Evolutionary conservation across 2,888 invertebrate species (phyloP), one percentile per base, ranked within the genome.

Genomic region (Pachliopta kotzebuea): DNA sequence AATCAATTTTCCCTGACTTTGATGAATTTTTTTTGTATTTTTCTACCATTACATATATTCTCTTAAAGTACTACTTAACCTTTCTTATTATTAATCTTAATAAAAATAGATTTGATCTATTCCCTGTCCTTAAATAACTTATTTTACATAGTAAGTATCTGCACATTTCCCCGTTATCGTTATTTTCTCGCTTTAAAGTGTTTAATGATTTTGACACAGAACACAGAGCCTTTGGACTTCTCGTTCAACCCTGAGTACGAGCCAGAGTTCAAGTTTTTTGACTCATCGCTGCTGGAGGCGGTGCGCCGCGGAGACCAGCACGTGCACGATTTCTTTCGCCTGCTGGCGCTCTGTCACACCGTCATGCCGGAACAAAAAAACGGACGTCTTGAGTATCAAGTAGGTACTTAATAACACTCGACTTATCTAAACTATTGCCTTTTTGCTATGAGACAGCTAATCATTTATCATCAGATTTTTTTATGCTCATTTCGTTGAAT

Each of bases 271-370:
- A 95, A 95, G 79, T 99, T 99, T 93, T 99, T 96, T 89, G 99
- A 99, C 90, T 90, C 93, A 65, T 94, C 94, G 55, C 92, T 99
- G 63, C 86, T 98, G 75, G 96, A 97, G 65, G 97, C 97, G 18
- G 97, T 98, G 55, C 93, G 92, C 72, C 92, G 93, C 49, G 95
- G 95, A 66, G 95, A 98, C 80, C 87, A 91, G 56, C 93, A 96
- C 78, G 95, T 95, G 52, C 95, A 96, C 81, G 95, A 94, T 78
- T 99, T 99, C 92, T 99, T 99, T 93, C 94, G 96, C 52, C 92
- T 99, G 65, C 93, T 99, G 70, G 97, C 99, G 2, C 93, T 99
- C 42, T 99, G 99, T 84, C 99, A 99, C 83, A 99, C 99, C 2
- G 99, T 99, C 60, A 99, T 99, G 99, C 97, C 99, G 0, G 98